Evolutionary conservation across 2,797 vertebrate genomes (phyloP), one percentile per base, ranked within the genome.

Genomic region (Xenopus petersii): DNA sequence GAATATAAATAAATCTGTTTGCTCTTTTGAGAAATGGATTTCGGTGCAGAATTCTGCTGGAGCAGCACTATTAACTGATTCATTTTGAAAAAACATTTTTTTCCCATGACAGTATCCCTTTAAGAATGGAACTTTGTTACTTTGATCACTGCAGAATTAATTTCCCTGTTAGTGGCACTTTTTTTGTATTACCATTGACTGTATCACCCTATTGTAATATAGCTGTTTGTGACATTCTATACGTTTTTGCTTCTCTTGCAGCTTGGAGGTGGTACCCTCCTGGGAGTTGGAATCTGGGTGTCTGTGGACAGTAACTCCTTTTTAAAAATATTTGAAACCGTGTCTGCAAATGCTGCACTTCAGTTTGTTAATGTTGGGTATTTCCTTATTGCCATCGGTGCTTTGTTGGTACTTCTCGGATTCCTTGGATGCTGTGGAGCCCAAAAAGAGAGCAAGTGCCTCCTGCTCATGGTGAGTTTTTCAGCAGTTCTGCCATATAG

Each of bases 241-340:
- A 42, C 6, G 1, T 42, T 42, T 30, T 30, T 30, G 26, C 26
- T 16, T 6, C 11, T 56, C 15, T 56, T 60, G 49, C 80, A 95
- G 97, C 82, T 96, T 0, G 84, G 88, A 1, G 96, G 97, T 0
- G 82, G 82, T 8, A 73, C 87, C 36, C 87, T 98, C 71, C 71
- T 95, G 64, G 91, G 89, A 51, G 84, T 93, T 82, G 96, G 96
- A 26, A 92, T 94, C 84, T 98, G 96, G 96, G 92, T 93, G 54
- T 88, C 72, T 0, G 84, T 93, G n/a, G 92, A 94, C 0, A 87
- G 82, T 6, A 0, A 60, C 2, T 91, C 91, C 0, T 95, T 95
- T 63, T 56, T 95, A 61, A 56, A 74, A 13, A 70, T 92, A 65
- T 89, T 98, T 65, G 93, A 90, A 10, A 5, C 89, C 0, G 69